These are phyloP conservation scores for Pyrrhosoma nymphula DNA, from an alignment of 2,888 invertebrate genomes.

Conservation along the genomic window DNA sequence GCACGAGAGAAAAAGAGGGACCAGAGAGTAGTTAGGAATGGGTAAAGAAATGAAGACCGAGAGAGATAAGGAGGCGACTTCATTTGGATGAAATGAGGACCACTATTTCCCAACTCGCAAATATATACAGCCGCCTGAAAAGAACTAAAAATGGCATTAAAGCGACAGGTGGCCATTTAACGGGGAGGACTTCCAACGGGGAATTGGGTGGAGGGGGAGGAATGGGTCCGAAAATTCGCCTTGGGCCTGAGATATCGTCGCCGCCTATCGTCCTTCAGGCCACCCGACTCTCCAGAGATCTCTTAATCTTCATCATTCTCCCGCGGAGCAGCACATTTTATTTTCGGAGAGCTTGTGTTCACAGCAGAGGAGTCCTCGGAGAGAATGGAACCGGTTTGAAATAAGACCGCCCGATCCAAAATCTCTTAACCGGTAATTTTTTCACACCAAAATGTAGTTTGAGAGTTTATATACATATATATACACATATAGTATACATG, in stretches of 20 bases:
- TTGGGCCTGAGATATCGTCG: not conserved
- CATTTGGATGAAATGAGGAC: constrained; percentile 19
- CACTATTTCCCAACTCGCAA: not conserved
- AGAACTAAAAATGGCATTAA: constrained; percentile 36
- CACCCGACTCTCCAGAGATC: constrained; percentile 13
- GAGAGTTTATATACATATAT: not conserved
- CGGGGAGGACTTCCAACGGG: not conserved
- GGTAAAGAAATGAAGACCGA: not conserved
- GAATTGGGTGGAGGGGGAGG: not conserved
- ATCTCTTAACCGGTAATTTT: constrained; percentile 39
- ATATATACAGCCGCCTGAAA: constrained; percentile 22
- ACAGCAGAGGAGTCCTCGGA: not conserved
- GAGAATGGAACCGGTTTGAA: constrained; percentile 31
- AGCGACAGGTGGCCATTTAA: constrained; percentile 36
- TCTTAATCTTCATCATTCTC: constrained; percentile 39
- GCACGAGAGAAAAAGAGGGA: not conserved
- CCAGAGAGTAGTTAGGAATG: too few relatives aligned
- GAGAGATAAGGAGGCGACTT: constrained; percentile 16
- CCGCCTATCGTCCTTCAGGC: constrained; percentile 4
- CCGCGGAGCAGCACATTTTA: constrained; percentile 7
- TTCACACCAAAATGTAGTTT: constrained; percentile 26
- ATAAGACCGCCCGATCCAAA: constrained; percentile 36
- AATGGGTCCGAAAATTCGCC: not conserved
- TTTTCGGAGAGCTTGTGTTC: not conserved
- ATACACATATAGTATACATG: not conserved